Evolutionary conservation across 92 coral and sea anemone species (phyloP).

Genomic region (Isaurus tuberculatus): DNA sequence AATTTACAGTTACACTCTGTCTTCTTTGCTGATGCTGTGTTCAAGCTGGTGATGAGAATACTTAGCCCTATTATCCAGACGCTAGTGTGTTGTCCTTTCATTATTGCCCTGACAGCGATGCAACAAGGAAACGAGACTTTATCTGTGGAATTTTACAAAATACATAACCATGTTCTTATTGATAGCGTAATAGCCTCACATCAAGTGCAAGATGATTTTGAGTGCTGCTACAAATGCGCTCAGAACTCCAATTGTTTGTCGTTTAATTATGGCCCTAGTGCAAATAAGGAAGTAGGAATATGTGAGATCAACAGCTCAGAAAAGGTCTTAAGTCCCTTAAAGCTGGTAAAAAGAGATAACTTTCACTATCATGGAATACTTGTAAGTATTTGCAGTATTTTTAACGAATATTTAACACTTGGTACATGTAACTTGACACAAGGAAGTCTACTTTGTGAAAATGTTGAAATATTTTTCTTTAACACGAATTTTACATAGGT

Average conservation of each 20-base stretch:
- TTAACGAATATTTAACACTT: neutral
- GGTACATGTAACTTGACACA: no score
- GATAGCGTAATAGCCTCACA: conserved; percentile 28
- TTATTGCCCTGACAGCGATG: conserved; percentile 4
- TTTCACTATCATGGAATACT: conserved; percentile 19
- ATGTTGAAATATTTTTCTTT: no score
- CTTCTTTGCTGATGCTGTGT: neutral
- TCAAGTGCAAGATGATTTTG: conserved; percentile 11
- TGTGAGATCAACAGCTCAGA: conserved; percentile 32
- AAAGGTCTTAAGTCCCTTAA: neutral
- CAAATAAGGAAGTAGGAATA: neutral
- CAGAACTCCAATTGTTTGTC: conserved; percentile 4
- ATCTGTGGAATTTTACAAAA: conserved; percentile 12
- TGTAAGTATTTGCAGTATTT: neutral
- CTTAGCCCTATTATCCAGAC: neutral
- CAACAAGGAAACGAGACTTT: neutral
- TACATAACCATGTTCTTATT: neutral
- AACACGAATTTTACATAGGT: no score
- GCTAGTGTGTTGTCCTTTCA: neutral
- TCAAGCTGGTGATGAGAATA: neutral
- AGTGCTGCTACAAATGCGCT: conserved; percentile 19
- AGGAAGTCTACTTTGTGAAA: no score
- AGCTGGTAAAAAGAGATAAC: neutral
- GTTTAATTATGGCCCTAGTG: conserved; percentile 10
- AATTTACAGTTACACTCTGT: neutral